Base-by-base conservation (phyloP, 2,797 vertebrate genomes). In the Malacoraja senta region DNA sequence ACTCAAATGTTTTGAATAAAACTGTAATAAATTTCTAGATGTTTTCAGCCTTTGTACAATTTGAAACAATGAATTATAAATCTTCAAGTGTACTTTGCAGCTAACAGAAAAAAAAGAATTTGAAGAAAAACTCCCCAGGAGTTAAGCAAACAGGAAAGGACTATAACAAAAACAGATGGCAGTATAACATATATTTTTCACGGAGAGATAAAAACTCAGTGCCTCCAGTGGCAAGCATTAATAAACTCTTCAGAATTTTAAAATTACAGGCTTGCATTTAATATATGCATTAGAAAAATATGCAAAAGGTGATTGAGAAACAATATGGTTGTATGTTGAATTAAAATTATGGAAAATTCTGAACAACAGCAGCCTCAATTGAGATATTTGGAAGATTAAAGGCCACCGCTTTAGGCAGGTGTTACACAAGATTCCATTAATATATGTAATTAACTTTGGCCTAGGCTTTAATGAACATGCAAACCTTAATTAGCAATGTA, bases 371-470 rank as follows among this genome's bases (percentile, higher is more conserved):
- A 96, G 95, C 96, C 97, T 97, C 97, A 97, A 98, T 98, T 97
- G 97, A 98, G 97, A 98, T 97, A 98, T 98, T 98, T 97, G 97
- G 96, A 97, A 98, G 97, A 96, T 97, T 96, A 97, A 97, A 92
- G 98, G 97, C 96, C 96, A 97, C 97, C 95, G 97, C 97, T 97
- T 97, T 97, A 97, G 98, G 98, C 98, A 98, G 98, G 97, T 98
- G 98, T 97, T 98, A 98, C 98, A 97, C 96, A 97, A 97, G 97
- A 98, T 97, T 97, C 97, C 97, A 98, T 98, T 98, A 98, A 98
- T 98, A 98, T 97, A 98, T 97, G 98, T 98, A 98, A 99, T 99
- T 98, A 98, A 98, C 98, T 98, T 98, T 98, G 98, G 97, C 97
- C 97, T 98, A 97, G 96, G 97, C 97, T 98, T 98, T 98, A 99